Conservation (phyloP, 2,113 vertebrate genomes). For the Thamnophis sirtalis region DNA sequence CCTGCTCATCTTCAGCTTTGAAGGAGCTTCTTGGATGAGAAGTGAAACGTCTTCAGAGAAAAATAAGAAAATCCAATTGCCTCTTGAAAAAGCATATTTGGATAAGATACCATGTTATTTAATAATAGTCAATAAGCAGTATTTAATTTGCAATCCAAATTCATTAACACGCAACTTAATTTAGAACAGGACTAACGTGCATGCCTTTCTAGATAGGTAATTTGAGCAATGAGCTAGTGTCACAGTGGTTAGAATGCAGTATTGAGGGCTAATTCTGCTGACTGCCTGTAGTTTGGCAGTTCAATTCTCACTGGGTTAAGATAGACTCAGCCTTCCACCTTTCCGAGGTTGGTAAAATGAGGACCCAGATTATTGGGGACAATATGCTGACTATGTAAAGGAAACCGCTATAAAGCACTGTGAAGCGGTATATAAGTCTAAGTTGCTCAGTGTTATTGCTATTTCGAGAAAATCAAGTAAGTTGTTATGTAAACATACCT, state of each 20-base stretch:
- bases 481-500: conserved; percentile 61
- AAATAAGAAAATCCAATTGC: no score
- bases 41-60: no score
- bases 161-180: background rate
- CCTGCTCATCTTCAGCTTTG: no score
- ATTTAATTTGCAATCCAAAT: background rate
- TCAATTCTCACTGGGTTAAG: background rate
- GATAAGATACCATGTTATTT: background rate
- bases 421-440: background rate
- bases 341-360: background rate
- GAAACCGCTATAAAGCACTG: background rate
- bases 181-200: background rate
- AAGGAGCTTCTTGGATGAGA: no score
- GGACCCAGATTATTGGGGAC: background rate
- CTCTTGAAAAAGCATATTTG: no score
- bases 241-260: background rate
- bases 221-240: background rate
- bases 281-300: background rate
- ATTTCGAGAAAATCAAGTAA: background rate
- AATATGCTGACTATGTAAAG: background rate
- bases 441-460: background rate
- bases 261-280: background rate
- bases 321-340: background rate
- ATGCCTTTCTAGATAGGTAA: background rate
- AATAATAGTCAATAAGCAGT: background rate